Conservation (phyloP, 2,797 vertebrate genomes). For the Coregonus sp. region DNA sequence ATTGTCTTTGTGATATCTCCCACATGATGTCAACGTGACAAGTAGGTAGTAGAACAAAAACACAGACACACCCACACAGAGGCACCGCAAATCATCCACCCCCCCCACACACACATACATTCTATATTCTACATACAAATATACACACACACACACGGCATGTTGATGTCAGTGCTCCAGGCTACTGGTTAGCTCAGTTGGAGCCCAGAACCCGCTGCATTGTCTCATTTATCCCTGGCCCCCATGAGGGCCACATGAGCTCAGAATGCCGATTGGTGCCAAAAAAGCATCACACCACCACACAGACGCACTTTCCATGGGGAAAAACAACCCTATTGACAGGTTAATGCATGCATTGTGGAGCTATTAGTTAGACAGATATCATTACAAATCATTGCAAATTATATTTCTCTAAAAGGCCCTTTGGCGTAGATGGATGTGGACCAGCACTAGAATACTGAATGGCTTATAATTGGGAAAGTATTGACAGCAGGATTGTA, state of each 20-base stretch:
- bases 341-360: conserved; percentile 22
- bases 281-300: conserved; percentile 33
- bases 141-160: conserved; percentile 9
- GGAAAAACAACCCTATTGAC: conserved; percentile 20
- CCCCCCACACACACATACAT: conserved; percentile 7
- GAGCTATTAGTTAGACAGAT: conserved; percentile 7
- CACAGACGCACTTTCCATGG: background rate
- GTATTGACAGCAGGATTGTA: background rate
- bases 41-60: conserved; percentile 7
- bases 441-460: background rate
- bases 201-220: conserved; percentile 50
- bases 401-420: conserved; percentile 16
- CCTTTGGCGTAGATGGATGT: conserved; percentile 16
- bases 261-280: conserved; percentile 40
- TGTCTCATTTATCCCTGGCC: conserved; percentile 64
- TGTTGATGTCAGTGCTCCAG: conserved; percentile 40
- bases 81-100: background rate
- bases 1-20: conserved; percentile 21
- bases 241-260: conserved; percentile 25
- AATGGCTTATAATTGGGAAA: background rate
- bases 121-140: conserved; percentile 11
- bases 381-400: conserved; percentile 31
- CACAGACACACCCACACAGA: conserved; percentile 11
- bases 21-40: conserved; percentile 41
- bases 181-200: conserved; percentile 41